A percentile compares a stretch with the other conserved stretches of the same genome.
Conservation (phyloP, 2,888 invertebrate genomes). For the Phengaris alcon region DNA sequence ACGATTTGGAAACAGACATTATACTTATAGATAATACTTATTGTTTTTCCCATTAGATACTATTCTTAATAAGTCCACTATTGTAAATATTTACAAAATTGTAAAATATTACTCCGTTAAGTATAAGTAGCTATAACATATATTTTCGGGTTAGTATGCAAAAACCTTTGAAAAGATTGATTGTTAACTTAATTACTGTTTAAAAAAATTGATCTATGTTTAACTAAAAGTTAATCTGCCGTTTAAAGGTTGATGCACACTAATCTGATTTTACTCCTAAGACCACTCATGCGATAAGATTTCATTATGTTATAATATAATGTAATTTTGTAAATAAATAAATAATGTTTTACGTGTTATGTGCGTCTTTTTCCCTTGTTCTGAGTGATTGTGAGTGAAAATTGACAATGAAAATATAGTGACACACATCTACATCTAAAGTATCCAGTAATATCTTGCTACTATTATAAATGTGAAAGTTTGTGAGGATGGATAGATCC, state of each 20-base stretch:
- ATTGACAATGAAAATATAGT: too few relatives aligned
- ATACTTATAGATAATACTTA: neutral
- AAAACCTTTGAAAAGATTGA: neutral
- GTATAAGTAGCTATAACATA: neutral
- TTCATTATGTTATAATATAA: conserved; percentile 19
- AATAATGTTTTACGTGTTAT: conserved; percentile 72
- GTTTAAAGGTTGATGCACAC: neutral
- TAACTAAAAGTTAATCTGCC: neutral
- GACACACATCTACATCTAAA: too few relatives aligned
- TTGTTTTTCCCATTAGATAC: neutral
- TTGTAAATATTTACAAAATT: conserved; percentile 20
- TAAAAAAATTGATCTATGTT: neutral
- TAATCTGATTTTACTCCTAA: neutral
- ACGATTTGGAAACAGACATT: neutral
- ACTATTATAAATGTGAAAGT: too few relatives aligned
- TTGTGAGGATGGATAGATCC: too few relatives aligned
- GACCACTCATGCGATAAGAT: conserved; percentile 15
- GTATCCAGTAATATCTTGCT: too few relatives aligned
- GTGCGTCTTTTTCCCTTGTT: neutral
- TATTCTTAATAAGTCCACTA: neutral
- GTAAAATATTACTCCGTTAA: conserved; percentile 10
- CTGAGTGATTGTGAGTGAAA: too few relatives aligned
- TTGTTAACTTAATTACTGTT: neutral
- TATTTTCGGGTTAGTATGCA: neutral
- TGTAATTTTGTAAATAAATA: conserved; percentile 72